Percentiles rank a stretch among this genome's conserved stretches.
Evolutionary conservation across 2,113 vertebrate species (phyloP).

Genomic region (Microtus ochrogaster): DNA sequence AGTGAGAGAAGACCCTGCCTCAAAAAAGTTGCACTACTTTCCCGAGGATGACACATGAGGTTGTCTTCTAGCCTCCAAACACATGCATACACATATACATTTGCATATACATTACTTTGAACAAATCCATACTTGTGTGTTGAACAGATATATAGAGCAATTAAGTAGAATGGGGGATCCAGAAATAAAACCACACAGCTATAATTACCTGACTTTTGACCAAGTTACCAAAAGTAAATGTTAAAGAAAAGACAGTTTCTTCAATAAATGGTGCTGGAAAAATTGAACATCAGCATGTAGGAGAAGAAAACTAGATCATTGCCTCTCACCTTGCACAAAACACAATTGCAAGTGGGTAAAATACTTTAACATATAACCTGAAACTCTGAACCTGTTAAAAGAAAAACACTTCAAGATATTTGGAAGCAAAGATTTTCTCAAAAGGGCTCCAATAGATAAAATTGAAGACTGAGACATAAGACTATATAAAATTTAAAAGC

Average conservation of each 20-base stretch:
- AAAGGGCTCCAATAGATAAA: background rate
- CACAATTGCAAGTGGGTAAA: background rate
- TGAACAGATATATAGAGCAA: background rate
- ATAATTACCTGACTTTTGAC: background rate
- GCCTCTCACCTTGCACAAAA: background rate
- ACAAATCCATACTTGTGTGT: background rate
- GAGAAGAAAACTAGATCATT: background rate
- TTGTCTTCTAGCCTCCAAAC: background rate
- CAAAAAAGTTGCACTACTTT: background rate
- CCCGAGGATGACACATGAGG: background rate
- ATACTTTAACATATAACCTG: background rate
- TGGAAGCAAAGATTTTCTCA: background rate
- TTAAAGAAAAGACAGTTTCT: background rate
- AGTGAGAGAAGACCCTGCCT: background rate
- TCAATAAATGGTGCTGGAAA: background rate
- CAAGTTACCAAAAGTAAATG: background rate
- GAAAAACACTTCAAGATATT: background rate
- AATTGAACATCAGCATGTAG: background rate
- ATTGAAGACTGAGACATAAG: background rate
- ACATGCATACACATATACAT: background rate
- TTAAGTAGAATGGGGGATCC: background rate
- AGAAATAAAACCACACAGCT: background rate
- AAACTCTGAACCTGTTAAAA: background rate
- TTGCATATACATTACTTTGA: background rate
- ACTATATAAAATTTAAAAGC: background rate